A percentile compares a stretch with the other conserved stretches of the same genome.
phyloP scores from a whole-genome alignment of 2,888 invertebrate genomes.

The Cancer borealis region DNA sequence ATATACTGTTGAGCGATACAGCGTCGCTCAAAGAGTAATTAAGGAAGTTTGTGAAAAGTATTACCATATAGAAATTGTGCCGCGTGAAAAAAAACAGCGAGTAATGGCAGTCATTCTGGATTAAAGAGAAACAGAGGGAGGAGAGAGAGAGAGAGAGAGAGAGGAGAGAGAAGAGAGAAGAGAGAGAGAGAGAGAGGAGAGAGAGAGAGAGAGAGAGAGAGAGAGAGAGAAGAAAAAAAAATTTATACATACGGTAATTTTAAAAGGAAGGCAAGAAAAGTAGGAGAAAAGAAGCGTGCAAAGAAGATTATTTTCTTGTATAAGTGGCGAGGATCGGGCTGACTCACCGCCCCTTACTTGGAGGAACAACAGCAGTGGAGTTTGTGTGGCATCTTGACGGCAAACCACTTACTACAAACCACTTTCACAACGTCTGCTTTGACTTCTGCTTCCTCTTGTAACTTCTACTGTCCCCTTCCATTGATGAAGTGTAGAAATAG shows the following conservation, averaged over 20 bases:
- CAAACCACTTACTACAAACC: background rate
- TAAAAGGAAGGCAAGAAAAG: background rate
- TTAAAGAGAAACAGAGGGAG: background rate
- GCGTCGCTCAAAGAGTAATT: conserved; percentile 10
- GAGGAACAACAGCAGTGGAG: background rate
- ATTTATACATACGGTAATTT: background rate
- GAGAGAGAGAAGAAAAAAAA: background rate
- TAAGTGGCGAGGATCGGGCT: background rate
- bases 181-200: conserved; percentile 31
- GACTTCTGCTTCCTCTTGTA: background rate
- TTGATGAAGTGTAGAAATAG: background rate
- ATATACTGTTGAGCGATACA: conserved; percentile 10
- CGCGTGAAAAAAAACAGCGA: background rate
- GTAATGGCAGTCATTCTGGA: conserved; percentile 24
- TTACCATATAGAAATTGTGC: conserved; percentile 23
- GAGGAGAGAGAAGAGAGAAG: conserved; percentile 38
- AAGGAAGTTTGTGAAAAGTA: conserved; percentile 29
- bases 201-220: conserved; percentile 26
- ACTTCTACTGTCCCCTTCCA: background rate
- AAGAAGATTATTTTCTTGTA: conserved; percentile 1
- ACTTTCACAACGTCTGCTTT: background rate
- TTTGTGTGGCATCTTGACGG: background rate
- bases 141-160: conserved; percentile 35
- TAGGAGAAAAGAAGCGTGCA: background rate
- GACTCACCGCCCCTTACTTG: conserved; percentile 1